Percentiles rank a stretch among this genome's conserved stretches.
Conservation (phyloP, 2,797 vertebrate genomes). For the Crenichthys baileyi region DNA sequence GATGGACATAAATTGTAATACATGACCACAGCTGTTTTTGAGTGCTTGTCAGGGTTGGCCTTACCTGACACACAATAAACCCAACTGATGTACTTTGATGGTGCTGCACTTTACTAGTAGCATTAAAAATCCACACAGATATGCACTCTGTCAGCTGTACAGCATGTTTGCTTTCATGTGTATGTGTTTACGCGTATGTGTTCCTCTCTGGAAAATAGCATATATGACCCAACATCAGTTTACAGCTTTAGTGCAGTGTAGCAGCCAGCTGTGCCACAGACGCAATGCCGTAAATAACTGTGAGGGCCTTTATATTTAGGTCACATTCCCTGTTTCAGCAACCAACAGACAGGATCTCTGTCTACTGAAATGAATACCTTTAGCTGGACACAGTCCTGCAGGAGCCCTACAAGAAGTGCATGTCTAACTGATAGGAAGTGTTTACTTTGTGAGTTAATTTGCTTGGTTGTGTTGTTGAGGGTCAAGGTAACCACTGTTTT, state of each 20-base stretch:
- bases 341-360: conserved; percentile 74
- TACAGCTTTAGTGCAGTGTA: conserved; percentile 70
- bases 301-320: conserved; percentile 77
- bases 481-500: conserved; percentile 17
- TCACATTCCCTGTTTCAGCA: conserved; percentile 71
- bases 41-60: conserved; percentile 30
- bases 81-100: conserved; percentile 31
- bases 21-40: conserved; percentile 46
- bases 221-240: conserved; percentile 71
- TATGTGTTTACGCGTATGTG: conserved; percentile 12
- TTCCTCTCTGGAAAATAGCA: conserved; percentile 62
- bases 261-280: conserved; percentile 77
- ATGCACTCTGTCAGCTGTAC: conserved; percentile 54
- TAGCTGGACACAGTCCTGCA: conserved; percentile 57
- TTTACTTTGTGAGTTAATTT: conserved; percentile 26
- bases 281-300: conserved; percentile 67
- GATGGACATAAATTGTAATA: conserved; percentile 33
- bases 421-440: conserved; percentile 26
- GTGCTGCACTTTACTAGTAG: conserved; percentile 46
- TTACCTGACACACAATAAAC: conserved; percentile 39
- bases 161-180: conserved; percentile 34
- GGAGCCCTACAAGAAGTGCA: conserved; percentile 53
- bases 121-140: conserved; percentile 46
- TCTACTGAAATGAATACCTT: conserved; percentile 75
- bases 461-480: conserved; percentile 20